Evolutionary conservation across 1,140 invertebrate genomes (phyloP), one percentile per base, ranked within the genome.

Genomic region (Mya arenaria): DNA sequence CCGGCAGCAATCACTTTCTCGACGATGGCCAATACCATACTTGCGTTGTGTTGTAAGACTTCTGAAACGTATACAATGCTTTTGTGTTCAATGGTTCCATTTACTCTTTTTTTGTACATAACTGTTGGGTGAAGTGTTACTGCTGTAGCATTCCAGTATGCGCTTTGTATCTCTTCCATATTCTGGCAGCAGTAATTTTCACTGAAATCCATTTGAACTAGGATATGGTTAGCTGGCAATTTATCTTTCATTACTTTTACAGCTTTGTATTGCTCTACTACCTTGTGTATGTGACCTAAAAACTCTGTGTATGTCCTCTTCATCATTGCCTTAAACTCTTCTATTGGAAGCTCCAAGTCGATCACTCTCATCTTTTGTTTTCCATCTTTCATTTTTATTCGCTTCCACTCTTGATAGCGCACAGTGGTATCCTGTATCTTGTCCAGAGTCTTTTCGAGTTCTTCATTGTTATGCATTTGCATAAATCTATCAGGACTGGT

Each of bases 241-340:
- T 56, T 83, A 17, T 71, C 36, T 44, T 83, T 85, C 37, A 82
- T 55, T 39, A 44, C 39, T 65, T 74, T 62, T 3, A 82, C 19
- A 23, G 34, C n/a, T 23, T 58, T 15, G 58, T 58, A 83, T 28
- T 85, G 80, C 6, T 23, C 34, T 15, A 19, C 66, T 0, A 83
- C 71, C 19, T 63, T 62, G 6, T 6, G 17, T 25, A 83, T 34
- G 30, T 83, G 80, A 30, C 75, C 63, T 2, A 36, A 32, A 41
- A 84, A 84, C 28, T 68, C 17, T 36, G 17, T 1, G 34, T 39
- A 48, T n/a, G 15, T 13, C 25, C 65, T 1, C 8, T 69, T 32
- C 60, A 72, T 62, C 39, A 41, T 37, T n/a, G 34, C 13, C 1
- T 37, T 63, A 34, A 84, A 81, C 32, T 73, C 48, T 23, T 58